Percentiles rank a stretch among this genome's conserved stretches.
Conservation (phyloP, 2,113 vertebrate genomes). For the Dicaeum eximium region DNA sequence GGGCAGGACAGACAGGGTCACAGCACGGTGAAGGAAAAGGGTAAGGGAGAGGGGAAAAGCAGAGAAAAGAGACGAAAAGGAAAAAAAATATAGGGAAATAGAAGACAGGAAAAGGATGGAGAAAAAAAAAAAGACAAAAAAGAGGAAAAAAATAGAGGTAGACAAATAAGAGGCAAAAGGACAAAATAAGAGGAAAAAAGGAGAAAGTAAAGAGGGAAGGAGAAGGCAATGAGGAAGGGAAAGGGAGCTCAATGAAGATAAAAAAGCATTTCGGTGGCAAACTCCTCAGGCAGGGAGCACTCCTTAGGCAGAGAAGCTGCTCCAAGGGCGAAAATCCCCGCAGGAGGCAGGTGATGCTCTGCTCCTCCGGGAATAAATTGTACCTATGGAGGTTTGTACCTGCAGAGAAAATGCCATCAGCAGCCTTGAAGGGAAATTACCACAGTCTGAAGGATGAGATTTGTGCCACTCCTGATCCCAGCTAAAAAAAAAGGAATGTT, state of each 20-base stretch:
- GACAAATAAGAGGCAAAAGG: too few relatives aligned
- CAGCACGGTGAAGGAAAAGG: rapidly evolving
- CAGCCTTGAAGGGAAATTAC: rapidly evolving
- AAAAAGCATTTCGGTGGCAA: neutral
- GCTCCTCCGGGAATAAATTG: rapidly evolving
- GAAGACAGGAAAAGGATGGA: rapidly evolving
- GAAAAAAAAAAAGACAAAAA: too few relatives aligned
- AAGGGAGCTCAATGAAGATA: neutral
- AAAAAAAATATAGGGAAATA: too few relatives aligned
- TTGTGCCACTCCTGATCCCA: neutral
- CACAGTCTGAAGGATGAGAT: rapidly evolving
- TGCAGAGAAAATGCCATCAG: neutral
- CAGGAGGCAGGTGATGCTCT: neutral
- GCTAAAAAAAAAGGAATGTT: neutral
- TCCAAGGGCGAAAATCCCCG: rapidly evolving
- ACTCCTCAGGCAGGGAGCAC: rapidly evolving
- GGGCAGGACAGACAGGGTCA: rapidly evolving
- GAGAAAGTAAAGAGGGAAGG: neutral
- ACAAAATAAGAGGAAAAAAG: neutral
- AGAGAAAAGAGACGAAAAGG: rapidly evolving
- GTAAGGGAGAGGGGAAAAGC: rapidly evolving
- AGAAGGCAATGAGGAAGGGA: neutral
- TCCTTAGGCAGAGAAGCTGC: neutral
- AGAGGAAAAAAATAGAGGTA: rapidly evolving
- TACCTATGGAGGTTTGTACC: rapidly evolving